Evolutionary conservation across 2,888 invertebrate species (phyloP).

Genomic region (Cheilosia scutellata): DNA sequence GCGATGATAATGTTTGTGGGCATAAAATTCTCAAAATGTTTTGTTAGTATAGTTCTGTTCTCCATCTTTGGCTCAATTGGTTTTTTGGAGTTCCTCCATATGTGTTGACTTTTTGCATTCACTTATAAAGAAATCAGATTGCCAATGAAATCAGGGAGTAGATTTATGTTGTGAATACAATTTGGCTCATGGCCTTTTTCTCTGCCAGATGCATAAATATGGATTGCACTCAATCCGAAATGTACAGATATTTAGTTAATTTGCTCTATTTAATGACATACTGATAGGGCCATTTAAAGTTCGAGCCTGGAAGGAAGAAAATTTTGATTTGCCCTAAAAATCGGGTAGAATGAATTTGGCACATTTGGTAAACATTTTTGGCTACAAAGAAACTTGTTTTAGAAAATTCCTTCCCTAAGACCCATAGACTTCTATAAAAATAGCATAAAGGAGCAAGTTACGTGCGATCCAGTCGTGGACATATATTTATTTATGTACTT

Average conservation of each 20-base stretch:
- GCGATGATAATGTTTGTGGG: conserved; percentile 46
- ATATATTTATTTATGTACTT: no score
- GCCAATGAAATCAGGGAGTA: not conserved
- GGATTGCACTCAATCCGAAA: not conserved
- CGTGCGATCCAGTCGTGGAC: no score
- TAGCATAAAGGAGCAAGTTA: no score
- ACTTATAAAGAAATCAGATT: conserved; percentile 41
- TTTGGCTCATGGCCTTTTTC: conserved; percentile 6
- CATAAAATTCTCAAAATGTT: conserved; percentile 11
- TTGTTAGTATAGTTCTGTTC: conserved; percentile 27
- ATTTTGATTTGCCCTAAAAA: no score
- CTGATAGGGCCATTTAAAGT: no score
- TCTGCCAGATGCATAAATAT: not conserved
- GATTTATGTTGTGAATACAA: not conserved
- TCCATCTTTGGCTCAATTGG: conserved; percentile 14
- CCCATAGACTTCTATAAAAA: no score
- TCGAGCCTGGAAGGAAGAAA: no score
- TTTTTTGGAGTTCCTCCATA: conserved; percentile 40
- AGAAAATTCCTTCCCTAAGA: no score
- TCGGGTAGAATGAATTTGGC: no score
- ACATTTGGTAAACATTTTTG: no score
- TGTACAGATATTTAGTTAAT: not conserved
- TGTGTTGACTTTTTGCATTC: conserved; percentile 51
- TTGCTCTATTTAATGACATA: no score
- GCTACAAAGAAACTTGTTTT: no score